phyloP scores from a whole-genome alignment of 37 sponge, comb jelly and placozoan genomes.

The Geodia barretti region DNA sequence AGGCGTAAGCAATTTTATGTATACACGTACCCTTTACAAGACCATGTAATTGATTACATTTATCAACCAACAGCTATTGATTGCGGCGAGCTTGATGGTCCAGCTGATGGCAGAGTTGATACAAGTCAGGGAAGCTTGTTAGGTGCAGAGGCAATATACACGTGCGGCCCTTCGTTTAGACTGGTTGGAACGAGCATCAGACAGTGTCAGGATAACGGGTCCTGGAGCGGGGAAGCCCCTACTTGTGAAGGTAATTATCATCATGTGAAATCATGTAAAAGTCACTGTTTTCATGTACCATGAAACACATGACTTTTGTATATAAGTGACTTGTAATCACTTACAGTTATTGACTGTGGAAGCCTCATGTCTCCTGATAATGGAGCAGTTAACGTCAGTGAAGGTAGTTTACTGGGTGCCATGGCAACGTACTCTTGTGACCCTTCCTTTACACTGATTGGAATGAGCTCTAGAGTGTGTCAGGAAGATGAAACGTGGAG shows the following conservation, averaged over 20 bases:
- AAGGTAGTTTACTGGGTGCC: slow-evolving; percentile 1
- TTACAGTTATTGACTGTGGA: slow-evolving; percentile 4
- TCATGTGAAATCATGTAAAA: no score
- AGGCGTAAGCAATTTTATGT: no score
- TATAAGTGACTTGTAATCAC: no score
- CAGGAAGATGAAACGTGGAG: slow-evolving; percentile 37
- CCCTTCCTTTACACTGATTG: neutral
- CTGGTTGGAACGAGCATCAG: slow-evolving; percentile 34
- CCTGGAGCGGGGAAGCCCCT: slow-evolving; percentile 61
- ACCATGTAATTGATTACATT: no score
- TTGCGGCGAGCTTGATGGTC: no score
- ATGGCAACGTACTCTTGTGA: neutral
- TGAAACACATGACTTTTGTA: no score
- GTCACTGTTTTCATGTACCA: no score
- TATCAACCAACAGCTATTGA: no score
- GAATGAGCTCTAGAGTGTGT: neutral
- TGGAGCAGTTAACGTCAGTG: neutral
- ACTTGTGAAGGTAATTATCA: slow-evolving; percentile 53
- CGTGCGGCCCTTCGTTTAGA: slow-evolving; percentile 36
- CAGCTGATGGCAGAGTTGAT: no score
- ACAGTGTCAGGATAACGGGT: slow-evolving; percentile 51
- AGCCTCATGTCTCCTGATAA: neutral
- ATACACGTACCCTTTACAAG: no score
- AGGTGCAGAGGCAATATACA: slow-evolving; percentile 60
- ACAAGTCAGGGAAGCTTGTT: no score